phyloP scores from a whole-genome alignment of 2,888 invertebrate genomes.

The Bugula neritina region DNA sequence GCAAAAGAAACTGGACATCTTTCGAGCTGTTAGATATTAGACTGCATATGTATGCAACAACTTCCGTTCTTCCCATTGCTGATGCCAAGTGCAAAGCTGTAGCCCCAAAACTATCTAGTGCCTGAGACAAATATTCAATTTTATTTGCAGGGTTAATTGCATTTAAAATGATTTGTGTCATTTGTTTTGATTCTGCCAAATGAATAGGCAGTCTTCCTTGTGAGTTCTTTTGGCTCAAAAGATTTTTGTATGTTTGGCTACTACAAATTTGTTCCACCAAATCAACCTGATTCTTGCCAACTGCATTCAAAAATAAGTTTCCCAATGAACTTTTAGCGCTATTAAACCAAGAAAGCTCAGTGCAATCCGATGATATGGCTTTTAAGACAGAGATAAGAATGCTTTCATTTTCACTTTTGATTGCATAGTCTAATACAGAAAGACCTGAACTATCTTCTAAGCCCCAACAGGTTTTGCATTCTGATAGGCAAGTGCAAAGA shows the following conservation, averaged over 20 bases:
- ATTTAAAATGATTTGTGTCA: not conserved
- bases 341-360: too few relatives aligned
- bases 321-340: too few relatives aligned
- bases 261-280: not conserved
- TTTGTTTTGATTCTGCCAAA: not conserved
- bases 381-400: too few relatives aligned
- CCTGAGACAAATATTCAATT: not conserved
- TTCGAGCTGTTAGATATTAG: not conserved
- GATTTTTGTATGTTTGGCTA: not conserved
- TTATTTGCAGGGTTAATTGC: not conserved
- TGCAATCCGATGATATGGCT: too few relatives aligned
- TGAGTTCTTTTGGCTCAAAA: not conserved
- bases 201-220: not conserved
- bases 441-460: too few relatives aligned
- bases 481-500: too few relatives aligned
- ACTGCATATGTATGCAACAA: not conserved
- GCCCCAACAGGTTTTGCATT: too few relatives aligned
- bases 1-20: not conserved
- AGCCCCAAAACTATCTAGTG: not conserved
- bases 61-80: not conserved
- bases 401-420: too few relatives aligned
- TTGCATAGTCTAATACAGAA: too few relatives aligned
- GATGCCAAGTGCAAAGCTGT: not conserved
- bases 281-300: not conserved
- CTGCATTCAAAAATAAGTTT: not conserved